Evolutionary conservation across 2,888 invertebrate species (phyloP).

Genomic region (Suillia variegata): DNA sequence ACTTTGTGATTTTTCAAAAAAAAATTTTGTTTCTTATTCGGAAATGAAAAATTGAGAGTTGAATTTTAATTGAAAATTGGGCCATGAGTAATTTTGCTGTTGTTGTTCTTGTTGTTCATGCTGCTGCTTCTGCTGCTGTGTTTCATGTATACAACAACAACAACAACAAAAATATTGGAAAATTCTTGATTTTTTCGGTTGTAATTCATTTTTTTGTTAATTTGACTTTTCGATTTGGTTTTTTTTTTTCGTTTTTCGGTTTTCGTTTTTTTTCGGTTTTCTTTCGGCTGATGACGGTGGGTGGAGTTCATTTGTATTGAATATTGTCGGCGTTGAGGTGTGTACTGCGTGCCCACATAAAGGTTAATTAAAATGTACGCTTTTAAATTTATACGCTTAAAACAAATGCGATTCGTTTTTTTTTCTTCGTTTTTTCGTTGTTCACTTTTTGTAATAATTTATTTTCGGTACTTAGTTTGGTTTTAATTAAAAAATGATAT

Average conservation of each 20-base stretch:
- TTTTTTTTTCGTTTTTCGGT: conserved; percentile 15
- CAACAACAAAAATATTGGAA: background rate
- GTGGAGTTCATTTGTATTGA: conserved; percentile 37
- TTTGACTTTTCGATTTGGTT: conserved; percentile 16
- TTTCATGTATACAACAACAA: background rate
- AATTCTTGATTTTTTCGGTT: background rate
- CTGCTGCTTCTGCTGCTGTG: background rate
- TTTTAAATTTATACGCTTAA: too few species aligned
- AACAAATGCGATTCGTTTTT: too few species aligned
- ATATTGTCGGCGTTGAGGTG: conserved; percentile 10
- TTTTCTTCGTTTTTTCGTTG: too few species aligned
- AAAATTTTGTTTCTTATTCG: too few species aligned
- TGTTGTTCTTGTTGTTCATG: conserved; percentile 17
- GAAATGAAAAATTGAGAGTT: conserved; percentile 41
- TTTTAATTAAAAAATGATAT: too few species aligned
- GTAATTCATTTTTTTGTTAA: background rate
- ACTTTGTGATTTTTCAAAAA: too few species aligned
- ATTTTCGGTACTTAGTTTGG: too few species aligned
- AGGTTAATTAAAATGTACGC: too few species aligned
- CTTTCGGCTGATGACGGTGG: conserved; percentile 33
- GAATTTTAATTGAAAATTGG: conserved; percentile 44
- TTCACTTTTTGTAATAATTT: too few species aligned
- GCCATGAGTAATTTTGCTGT: conserved; percentile 35
- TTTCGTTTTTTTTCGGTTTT: conserved; percentile 2
- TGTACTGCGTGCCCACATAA: background rate